Conservation (phyloP, 2,113 vertebrate species). For the Numenius arquata region DNA sequence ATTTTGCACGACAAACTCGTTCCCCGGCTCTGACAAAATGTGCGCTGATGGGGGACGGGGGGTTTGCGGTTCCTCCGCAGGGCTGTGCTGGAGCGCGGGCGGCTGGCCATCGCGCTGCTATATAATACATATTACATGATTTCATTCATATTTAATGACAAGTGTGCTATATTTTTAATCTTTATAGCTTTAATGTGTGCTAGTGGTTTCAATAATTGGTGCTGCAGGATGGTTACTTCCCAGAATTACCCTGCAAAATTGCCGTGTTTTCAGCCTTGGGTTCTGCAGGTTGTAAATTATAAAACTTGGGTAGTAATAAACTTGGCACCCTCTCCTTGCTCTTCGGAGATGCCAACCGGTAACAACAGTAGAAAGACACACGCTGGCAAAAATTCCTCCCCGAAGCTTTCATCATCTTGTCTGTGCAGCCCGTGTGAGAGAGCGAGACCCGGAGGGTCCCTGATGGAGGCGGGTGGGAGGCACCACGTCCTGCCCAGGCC, state of each 20-base stretch:
- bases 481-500: fast-evolving
- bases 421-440: not conserved
- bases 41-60: conserved; percentile 55
- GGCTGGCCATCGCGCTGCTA: conserved; percentile 51
- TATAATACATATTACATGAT: conserved; percentile 78
- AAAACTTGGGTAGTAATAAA: conserved; percentile 59
- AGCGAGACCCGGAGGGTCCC: not conserved
- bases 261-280: conserved; percentile 73
- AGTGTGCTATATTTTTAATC: conserved; percentile 81
- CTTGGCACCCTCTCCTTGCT: conserved; percentile 62
- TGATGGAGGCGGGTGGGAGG: not conserved
- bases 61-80: conserved; percentile 50
- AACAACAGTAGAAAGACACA: not conserved
- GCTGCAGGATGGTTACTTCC: conserved; percentile 71
- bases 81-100: conserved; percentile 35
- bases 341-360: conserved; percentile 62
- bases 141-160: conserved; percentile 79
- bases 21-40: conserved; percentile 67
- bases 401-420: conserved; percentile 9
- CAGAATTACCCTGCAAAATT: conserved; percentile 73
- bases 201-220: conserved; percentile 82
- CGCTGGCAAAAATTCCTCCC: conserved; percentile 20
- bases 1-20: conserved; percentile 76
- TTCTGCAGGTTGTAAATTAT: conserved; percentile 72
- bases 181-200: conserved; percentile 79